Percentiles rank a stretch among this genome's conserved stretches.
phyloP scores from a whole-genome alignment of 2,113 vertebrate genomes.

The Marmota monax region DNA sequence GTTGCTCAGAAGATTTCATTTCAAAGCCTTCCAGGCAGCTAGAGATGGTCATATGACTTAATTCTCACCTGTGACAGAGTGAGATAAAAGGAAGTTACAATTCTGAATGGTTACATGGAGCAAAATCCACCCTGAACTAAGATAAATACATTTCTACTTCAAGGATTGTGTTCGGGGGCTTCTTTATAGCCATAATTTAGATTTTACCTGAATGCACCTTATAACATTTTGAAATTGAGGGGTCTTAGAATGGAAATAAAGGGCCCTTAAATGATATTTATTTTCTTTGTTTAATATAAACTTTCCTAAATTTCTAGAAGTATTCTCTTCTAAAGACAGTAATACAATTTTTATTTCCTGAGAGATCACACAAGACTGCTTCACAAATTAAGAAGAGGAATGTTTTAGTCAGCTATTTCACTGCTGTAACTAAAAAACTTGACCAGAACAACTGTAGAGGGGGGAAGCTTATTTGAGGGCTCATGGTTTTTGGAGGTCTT shows the following conservation, averaged over 20 bases:
- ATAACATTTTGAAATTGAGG: constrained; percentile 9
- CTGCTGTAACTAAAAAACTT: no score
- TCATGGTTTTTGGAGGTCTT: no score
- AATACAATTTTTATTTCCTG: neutral
- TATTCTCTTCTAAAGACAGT: constrained; percentile 13
- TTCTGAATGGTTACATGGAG: neutral
- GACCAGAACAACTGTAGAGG: no score
- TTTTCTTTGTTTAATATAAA: constrained; percentile 38
- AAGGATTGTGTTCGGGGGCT: neutral
- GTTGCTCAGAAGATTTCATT: neutral
- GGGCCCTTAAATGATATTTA: neutral
- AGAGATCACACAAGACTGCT: neutral
- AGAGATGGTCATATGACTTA: neutral
- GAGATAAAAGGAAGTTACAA: neutral
- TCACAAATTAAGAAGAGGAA: neutral
- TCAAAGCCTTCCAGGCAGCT: neutral
- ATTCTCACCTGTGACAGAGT: neutral
- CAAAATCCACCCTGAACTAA: neutral
- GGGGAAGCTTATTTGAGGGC: no score
- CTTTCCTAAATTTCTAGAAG: neutral
- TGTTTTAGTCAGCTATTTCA: no score
- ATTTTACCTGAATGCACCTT: neutral
- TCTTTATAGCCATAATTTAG: neutral
- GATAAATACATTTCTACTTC: neutral
- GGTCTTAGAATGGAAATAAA: neutral